Percentiles rank a stretch among this genome's conserved stretches.
phyloP scores from a whole-genome alignment of 2,888 invertebrate species.

The Cryptus viduatorius region DNA sequence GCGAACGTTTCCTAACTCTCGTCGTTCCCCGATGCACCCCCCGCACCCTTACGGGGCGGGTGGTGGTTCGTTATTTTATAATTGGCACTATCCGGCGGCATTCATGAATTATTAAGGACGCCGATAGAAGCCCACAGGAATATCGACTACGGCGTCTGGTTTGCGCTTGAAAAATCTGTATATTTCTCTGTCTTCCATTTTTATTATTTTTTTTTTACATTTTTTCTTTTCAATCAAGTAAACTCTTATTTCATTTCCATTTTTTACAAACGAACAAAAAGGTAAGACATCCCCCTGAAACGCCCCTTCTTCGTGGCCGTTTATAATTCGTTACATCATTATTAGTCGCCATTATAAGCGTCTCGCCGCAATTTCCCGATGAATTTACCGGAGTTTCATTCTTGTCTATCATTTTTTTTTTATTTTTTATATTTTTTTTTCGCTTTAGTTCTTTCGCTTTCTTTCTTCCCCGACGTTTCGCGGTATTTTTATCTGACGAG shows the following conservation, averaged over 20 bases:
- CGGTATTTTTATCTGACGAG: constrained; percentile 18
- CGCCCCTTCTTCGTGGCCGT: constrained; percentile 1
- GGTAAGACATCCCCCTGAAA: neutral
- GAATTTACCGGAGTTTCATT: constrained; percentile 52
- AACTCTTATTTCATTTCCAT: constrained; percentile 46
- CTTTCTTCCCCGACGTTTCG: neutral
- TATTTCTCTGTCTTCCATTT: constrained; percentile 3
- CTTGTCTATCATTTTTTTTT: neutral
- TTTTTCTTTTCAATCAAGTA: constrained; percentile 15
- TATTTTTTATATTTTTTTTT: constrained; percentile 32
- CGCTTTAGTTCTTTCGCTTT: constrained; percentile 5
- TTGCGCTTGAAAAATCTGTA: neutral
- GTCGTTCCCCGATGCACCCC: neutral
- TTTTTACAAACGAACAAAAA: neutral
- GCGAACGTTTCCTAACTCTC: constrained; percentile 14
- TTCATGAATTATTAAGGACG: constrained; percentile 81
- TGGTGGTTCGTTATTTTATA: constrained; percentile 81
- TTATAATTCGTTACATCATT: constrained; percentile 57
- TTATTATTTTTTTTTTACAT: constrained; percentile 23
- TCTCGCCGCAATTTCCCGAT: constrained; percentile 16
- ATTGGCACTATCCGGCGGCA: constrained; percentile 81
- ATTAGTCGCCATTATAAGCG: constrained; percentile 55
- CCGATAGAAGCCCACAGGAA: constrained; percentile 76
- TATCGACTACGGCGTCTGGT: constrained; percentile 74
- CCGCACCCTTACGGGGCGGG: neutral